Conservation (phyloP, 35 echinoderm and acorn worm genomes). For the Eucidaris tribuloides region DNA sequence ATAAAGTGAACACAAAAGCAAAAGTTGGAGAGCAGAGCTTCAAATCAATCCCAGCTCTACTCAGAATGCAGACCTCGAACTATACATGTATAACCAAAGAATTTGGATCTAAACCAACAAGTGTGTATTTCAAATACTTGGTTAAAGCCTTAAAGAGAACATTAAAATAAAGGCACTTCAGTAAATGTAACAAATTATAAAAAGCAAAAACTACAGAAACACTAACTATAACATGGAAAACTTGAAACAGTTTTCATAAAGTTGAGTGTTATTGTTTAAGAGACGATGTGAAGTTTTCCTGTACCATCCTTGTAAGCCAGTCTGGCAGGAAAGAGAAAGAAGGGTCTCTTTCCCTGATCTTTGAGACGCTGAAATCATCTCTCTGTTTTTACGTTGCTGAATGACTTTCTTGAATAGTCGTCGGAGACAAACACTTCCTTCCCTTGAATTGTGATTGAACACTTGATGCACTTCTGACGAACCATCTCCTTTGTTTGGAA, state of each 20-base stretch:
- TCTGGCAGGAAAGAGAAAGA: slow-evolving; percentile 17
- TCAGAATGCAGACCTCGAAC: not conserved
- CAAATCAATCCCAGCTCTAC: not conserved
- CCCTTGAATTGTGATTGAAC: not conserved
- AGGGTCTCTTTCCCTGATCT: slow-evolving; percentile 25
- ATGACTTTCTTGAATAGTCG: not conserved
- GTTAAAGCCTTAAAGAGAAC: not conserved
- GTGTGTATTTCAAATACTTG: slow-evolving; percentile 1
- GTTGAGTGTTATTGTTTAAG: slow-evolving; percentile 1
- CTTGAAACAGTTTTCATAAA: slow-evolving; percentile 5
- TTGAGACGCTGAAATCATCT: not conserved
- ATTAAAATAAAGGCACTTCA: not conserved
- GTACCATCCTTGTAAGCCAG: not conserved
- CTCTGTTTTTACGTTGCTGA: not conserved
- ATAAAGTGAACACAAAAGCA: not conserved
- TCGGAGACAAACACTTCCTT: not conserved
- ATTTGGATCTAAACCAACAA: not conserved
- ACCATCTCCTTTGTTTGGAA: no score
- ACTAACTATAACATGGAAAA: not conserved
- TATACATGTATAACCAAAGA: not conserved
- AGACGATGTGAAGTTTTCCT: slow-evolving; percentile 9
- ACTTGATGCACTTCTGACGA: no score
- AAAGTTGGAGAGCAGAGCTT: slow-evolving; percentile 8
- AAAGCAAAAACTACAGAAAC: not conserved
- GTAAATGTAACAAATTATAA: not conserved